Percentiles rank a stretch among this genome's conserved stretches.
phyloP scores from a whole-genome alignment of 2,888 invertebrate genomes.

The Chrysolina americana region DNA sequence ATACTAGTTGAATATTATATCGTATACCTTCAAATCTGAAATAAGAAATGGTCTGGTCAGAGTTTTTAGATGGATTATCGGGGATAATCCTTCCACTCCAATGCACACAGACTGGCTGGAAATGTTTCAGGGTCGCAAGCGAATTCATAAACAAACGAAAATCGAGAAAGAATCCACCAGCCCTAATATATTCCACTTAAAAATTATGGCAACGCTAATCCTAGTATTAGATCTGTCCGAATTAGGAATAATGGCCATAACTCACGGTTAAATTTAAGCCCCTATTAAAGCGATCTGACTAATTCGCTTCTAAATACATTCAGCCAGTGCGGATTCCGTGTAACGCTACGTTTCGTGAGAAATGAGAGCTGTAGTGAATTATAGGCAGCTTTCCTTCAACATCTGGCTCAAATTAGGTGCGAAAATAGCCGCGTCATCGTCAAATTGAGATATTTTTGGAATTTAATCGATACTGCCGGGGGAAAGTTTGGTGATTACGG shows the following conservation, averaged over 20 bases:
- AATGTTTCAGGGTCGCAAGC: neutral
- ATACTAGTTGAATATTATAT: no score
- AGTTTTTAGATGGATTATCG: neutral
- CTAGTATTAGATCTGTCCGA: constrained; percentile 48
- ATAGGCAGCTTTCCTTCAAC: constrained; percentile 42
- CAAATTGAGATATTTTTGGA: constrained; percentile 40
- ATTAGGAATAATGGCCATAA: constrained; percentile 55
- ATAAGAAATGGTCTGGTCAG: neutral
- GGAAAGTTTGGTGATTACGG: neutral
- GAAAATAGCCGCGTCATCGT: constrained; percentile 42
- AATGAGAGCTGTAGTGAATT: constrained; percentile 47
- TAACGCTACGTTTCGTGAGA: constrained; percentile 36
- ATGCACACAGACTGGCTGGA: neutral
- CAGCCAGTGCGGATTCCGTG: constrained; percentile 37
- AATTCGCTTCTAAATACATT: constrained; percentile 55
- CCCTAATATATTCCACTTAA: constrained; percentile 41
- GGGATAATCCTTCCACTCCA: neutral
- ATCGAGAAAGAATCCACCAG: constrained; percentile 23
- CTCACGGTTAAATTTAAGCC: constrained; percentile 56
- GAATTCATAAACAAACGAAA: neutral
- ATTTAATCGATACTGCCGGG: constrained; percentile 35
- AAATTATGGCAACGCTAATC: constrained; percentile 45
- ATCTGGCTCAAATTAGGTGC: constrained; percentile 43
- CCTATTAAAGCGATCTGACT: constrained; percentile 56
- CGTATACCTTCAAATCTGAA: neutral